phyloP scores from a whole-genome alignment of 2,113 vertebrate genomes.

The Actinemys pallida region DNA sequence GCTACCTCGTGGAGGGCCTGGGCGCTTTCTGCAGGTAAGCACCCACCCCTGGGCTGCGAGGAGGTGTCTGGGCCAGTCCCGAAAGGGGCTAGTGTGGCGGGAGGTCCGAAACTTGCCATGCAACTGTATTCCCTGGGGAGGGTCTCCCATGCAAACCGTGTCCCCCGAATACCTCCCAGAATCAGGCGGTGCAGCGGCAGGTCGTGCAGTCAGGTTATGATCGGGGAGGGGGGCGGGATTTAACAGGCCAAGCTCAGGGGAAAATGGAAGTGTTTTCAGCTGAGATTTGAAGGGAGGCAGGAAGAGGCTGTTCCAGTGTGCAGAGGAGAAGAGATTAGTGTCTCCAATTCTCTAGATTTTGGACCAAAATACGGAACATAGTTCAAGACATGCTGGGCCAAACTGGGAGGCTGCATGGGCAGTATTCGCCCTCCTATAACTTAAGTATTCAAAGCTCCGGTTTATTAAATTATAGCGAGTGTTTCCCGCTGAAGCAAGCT shows the following conservation, averaged over 20 bases:
- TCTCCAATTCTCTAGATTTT: neutral
- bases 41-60: accelerated
- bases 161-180: neutral
- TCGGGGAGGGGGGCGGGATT: neutral
- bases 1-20: constrained; percentile 90
- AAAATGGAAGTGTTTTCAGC: neutral
- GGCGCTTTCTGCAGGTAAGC: constrained; percentile 95
- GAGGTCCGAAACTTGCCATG: neutral
- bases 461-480: neutral
- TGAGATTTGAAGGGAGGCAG: neutral
- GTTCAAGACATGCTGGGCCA: neutral
- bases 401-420: neutral
- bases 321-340: neutral
- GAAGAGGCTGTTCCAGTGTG: no score
- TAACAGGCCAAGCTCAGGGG: neutral
- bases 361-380: neutral
- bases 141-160: no score
- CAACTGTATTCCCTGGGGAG: neutral
- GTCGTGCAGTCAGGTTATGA: no score
- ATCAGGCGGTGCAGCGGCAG: neutral
- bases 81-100: neutral
- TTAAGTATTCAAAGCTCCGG: neutral
- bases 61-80: neutral
- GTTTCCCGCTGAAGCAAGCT: neutral
- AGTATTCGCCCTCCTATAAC: neutral